phyloP scores from a whole-genome alignment of 92 coral and sea anemone species.

The Pocillopora meandrina region DNA sequence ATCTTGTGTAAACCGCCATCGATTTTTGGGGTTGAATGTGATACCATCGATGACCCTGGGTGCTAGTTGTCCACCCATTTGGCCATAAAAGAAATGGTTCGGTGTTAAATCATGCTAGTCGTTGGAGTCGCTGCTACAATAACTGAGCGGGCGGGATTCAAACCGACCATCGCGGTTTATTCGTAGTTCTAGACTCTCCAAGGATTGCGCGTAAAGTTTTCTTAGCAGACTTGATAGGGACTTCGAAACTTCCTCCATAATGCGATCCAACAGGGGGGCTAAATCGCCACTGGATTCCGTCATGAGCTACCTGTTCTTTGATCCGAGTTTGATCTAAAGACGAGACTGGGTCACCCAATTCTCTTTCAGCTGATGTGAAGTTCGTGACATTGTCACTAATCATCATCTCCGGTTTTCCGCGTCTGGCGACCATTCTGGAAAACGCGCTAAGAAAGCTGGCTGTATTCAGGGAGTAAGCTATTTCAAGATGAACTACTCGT shows the following conservation, averaged over 20 bases:
- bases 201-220: constrained; percentile 5
- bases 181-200: constrained; percentile 1
- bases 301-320: constrained; percentile 19
- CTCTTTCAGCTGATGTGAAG: constrained; percentile 38
- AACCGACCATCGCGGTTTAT: constrained; percentile 14
- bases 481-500: constrained; percentile 29
- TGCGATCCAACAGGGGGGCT: constrained; percentile 14
- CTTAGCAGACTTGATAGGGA: constrained; percentile 17
- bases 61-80: constrained; percentile 8
- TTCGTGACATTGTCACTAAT: constrained; percentile 48
- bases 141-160: constrained; percentile 22
- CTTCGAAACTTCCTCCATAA: constrained; percentile 13
- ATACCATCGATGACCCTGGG: constrained; percentile 2
- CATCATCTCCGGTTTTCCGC: constrained; percentile 43
- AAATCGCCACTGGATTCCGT: constrained; percentile 25
- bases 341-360: constrained; percentile 32
- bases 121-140: constrained; percentile 15
- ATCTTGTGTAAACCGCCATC: constrained; percentile 14
- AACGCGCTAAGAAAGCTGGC: constrained; percentile 54
- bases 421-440: constrained; percentile 42
- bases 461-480: constrained; percentile 22
- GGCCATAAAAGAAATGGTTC: constrained; percentile 28
- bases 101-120: constrained; percentile 5
- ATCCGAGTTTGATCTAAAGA: constrained; percentile 38
- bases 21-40: constrained; percentile 1